These are phyloP conservation scores for Ginglymostoma cirratum DNA, from an alignment of 2,113 vertebrate genomes.

Conservation along the genomic window DNA sequence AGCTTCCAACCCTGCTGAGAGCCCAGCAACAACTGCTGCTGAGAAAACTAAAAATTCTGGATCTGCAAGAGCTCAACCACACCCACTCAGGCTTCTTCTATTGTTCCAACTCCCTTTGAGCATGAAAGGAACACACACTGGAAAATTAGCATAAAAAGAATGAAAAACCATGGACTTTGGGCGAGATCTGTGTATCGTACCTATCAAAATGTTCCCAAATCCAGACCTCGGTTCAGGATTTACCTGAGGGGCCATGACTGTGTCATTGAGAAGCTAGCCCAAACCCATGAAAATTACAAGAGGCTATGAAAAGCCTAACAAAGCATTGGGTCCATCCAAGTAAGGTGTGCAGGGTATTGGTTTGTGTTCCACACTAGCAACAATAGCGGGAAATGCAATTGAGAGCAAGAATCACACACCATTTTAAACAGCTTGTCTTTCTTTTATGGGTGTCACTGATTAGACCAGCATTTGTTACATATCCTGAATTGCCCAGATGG, in stretches of 20 bases:
- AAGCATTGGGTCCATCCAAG: neutral
- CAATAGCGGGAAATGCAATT: neutral
- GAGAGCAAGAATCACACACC: neutral
- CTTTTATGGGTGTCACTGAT: too few relatives aligned
- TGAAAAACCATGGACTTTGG: neutral
- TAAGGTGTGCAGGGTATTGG: neutral
- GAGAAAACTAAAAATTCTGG: too few relatives aligned
- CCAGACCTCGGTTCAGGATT: neutral
- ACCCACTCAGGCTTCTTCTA: too few relatives aligned
- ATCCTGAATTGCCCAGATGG: too few relatives aligned
- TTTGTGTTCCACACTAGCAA: neutral
- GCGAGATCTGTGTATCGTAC: neutral
- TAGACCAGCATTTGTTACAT: too few relatives aligned
- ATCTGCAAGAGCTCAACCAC: too few relatives aligned
- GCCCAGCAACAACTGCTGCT: too few relatives aligned
- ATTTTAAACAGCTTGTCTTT: neutral
- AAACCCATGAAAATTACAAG: neutral
- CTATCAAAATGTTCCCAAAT: neutral
- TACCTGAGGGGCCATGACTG: too few relatives aligned
- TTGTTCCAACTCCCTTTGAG: neutral
- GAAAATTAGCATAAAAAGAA: neutral
- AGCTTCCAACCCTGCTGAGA: too few relatives aligned
- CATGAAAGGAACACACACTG: neutral
- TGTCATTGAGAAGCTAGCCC: neutral
- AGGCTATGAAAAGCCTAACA: too few relatives aligned